Conservation (phyloP, 2,113 vertebrate genomes). For the Microtus oregoni region DNA sequence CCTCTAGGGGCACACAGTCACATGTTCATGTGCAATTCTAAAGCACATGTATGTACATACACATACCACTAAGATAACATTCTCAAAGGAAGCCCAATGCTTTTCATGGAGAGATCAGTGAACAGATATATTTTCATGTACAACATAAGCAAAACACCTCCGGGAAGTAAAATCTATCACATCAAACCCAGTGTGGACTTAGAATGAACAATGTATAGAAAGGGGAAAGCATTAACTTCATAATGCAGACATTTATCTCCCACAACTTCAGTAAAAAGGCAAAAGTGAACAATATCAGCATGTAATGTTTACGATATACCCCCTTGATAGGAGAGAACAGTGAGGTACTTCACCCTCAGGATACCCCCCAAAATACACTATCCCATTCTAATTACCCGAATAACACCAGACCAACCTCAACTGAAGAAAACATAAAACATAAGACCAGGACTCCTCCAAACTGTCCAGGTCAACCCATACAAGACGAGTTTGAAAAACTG, state of each 20-base stretch:
- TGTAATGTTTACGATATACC: fast-evolving
- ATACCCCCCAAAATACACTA: neutral
- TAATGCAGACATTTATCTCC: fast-evolving
- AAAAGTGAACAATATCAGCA: fast-evolving
- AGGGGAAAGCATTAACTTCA: neutral
- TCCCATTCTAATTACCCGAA: neutral
- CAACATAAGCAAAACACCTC: neutral
- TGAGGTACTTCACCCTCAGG: neutral
- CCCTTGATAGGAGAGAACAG: fast-evolving
- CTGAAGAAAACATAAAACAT: fast-evolving
- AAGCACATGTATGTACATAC: neutral
- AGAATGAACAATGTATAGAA: fast-evolving
- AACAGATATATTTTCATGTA: neutral
- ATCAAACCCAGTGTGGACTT: neutral
- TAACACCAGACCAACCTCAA: neutral
- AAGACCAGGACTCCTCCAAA: neutral
- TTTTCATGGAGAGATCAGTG: neutral
- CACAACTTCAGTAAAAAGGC: neutral
- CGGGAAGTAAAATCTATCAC: neutral
- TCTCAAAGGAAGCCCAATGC: neutral
- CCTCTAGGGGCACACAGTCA: neutral
- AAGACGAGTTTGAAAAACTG: neutral
- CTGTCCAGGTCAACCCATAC: neutral
- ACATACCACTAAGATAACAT: neutral
- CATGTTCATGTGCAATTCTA: neutral